Percentiles rank a stretch among this genome's conserved stretches.
Evolutionary conservation across 1,140 invertebrate genomes (phyloP).

Genomic region (Drosophila suzukii): DNA sequence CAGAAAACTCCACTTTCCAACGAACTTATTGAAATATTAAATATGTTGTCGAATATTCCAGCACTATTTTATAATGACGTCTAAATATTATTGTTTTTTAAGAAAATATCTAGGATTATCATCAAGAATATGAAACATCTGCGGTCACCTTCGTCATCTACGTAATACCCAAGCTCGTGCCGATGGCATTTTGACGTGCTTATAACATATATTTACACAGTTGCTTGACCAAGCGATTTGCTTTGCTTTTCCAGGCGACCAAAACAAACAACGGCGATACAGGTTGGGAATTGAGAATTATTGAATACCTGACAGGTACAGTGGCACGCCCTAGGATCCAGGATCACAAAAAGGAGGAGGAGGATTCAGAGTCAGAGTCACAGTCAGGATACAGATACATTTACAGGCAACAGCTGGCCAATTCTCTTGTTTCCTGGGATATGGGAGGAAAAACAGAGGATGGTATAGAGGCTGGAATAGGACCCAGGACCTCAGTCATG

Average conservation of each 20-base stretch:
- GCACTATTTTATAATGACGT: background rate
- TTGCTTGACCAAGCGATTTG: conserved; percentile 68
- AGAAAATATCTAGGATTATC: background rate
- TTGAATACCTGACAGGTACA: conserved; percentile 31
- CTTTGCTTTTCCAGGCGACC: conserved; percentile 56
- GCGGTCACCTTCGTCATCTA: conserved; percentile 3
- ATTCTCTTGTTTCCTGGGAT: conserved; percentile 3
- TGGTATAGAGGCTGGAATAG: background rate
- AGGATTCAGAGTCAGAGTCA: conserved; percentile 1
- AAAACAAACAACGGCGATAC: conserved; percentile 36
- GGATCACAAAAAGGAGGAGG: conserved; percentile 33
- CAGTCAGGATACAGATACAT: conserved; percentile 8
- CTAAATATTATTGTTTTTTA: background rate
- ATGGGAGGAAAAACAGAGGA: background rate
- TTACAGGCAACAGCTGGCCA: conserved; percentile 30
- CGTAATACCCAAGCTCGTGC: conserved; percentile 20
- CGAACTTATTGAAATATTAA: background rate
- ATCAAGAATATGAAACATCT: conserved; percentile 10
- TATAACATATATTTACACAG: conserved; percentile 28
- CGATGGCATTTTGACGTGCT: conserved; percentile 5
- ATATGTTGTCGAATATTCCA: background rate
- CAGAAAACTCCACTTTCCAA: background rate
- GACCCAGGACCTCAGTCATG: background rate
- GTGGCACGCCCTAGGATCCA: conserved; percentile 8
- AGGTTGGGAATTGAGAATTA: conserved; percentile 1